Conservation (phyloP, 2,113 vertebrate genomes). For the Macaca nemestrina region DNA sequence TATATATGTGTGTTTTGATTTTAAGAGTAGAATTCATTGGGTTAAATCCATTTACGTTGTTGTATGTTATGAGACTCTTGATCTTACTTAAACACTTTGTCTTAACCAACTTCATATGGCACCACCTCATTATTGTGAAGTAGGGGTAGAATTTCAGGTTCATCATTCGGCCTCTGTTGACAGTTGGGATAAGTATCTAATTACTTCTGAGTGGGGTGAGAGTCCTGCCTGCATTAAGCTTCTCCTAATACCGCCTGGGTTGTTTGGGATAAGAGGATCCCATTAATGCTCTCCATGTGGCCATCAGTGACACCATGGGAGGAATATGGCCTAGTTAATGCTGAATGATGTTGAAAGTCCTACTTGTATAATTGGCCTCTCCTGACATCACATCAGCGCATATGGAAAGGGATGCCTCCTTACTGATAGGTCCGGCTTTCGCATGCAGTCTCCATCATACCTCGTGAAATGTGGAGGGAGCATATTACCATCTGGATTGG, state of each 20-base stretch:
- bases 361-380: no score
- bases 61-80: not conserved
- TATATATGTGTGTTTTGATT: no score
- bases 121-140: not conserved
- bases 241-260: not conserved
- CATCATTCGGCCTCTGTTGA: not conserved
- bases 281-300: not conserved
- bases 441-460: not conserved
- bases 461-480: rapidly evolving
- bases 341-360: not conserved
- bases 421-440: rapidly evolving
- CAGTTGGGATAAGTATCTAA: not conserved
- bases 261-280: not conserved
- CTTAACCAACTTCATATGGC: not conserved
- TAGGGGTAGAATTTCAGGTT: not conserved
- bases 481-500: not conserved
- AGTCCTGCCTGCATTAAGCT: not conserved
- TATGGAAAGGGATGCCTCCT: not conserved
- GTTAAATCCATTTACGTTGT: not conserved
- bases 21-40: not conserved
- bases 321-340: not conserved
- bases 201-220: not conserved
- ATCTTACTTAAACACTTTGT: not conserved
- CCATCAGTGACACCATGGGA: not conserved
- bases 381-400: not conserved